These are phyloP conservation scores for Pheosia gnoma DNA, from an alignment of 2,888 invertebrate species.

Conservation along the genomic window DNA sequence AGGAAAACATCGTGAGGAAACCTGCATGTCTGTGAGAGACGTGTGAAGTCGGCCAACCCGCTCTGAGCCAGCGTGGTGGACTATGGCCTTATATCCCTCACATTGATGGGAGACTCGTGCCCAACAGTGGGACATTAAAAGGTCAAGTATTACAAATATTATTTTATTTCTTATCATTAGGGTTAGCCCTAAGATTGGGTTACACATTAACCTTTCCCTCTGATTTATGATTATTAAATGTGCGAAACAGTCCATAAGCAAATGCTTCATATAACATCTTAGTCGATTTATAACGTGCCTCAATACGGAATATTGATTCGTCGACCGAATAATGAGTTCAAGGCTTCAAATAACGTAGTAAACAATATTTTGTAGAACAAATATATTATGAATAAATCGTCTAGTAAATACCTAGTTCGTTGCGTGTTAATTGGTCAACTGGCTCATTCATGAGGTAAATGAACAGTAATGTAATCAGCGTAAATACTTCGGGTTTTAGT, in stretches of 20 bases:
- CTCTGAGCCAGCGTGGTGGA: too few species aligned
- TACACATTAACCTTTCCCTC: too few species aligned
- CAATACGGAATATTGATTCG: slow-evolving; percentile 8
- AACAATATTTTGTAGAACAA: slow-evolving; percentile 12
- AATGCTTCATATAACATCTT: not conserved
- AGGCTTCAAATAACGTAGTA: slow-evolving; percentile 16
- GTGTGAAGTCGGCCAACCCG: too few species aligned
- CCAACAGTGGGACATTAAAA: too few species aligned
- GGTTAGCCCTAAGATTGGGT: too few species aligned
- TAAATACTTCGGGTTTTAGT: slow-evolving; percentile 2
- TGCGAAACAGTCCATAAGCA: not conserved
- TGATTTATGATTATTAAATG: not conserved
- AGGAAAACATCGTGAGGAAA: too few species aligned
- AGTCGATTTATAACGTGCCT: not conserved
- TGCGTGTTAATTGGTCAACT: slow-evolving; percentile 31
- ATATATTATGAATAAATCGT: slow-evolving; percentile 29
- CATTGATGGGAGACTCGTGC: too few species aligned
- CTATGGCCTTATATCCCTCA: too few species aligned
- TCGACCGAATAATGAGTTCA: slow-evolving; percentile 26
- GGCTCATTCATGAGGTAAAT: slow-evolving; percentile 30
- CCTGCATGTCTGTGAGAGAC: too few species aligned
- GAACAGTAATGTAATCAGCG: not conserved
- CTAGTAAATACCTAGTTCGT: slow-evolving; percentile 13
- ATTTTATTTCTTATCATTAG: too few species aligned
- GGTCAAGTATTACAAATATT: too few species aligned